Evolutionary conservation across 2,797 vertebrate species (phyloP).

Genomic region (Momotus momota): DNA sequence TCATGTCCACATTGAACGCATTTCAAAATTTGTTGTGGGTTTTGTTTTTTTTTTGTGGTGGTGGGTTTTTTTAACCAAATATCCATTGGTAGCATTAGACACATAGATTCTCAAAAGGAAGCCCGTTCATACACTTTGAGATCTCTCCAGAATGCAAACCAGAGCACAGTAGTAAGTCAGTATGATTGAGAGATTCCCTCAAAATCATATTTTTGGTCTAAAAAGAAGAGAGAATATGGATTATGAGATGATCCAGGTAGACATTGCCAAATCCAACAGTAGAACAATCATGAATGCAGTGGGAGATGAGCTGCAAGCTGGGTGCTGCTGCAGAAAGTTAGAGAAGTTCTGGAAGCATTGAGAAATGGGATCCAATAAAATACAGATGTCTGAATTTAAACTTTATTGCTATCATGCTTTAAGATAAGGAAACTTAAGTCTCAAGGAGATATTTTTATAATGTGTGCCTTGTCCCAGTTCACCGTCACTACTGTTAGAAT

Average conservation of each 20-base stretch:
- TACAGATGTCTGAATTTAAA: background rate
- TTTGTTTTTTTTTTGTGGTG: background rate
- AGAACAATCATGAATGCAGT: background rate
- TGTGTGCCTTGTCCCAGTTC: background rate
- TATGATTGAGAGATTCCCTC: background rate
- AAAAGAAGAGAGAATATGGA: background rate
- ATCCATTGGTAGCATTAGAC: background rate
- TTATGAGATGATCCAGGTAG: background rate
- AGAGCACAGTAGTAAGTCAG: background rate
- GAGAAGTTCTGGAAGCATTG: background rate
- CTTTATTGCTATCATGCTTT: background rate
- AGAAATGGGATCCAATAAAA: background rate
- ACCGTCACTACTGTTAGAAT: background rate
- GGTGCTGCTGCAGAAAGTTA: background rate
- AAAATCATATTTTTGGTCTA: background rate
- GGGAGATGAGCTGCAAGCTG: fast-evolving
- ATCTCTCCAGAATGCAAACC: background rate
- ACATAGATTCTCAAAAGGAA: background rate
- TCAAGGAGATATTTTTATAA: background rate
- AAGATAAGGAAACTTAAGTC: background rate
- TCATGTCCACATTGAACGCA: background rate
- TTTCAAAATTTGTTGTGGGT: background rate
- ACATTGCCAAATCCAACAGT: background rate
- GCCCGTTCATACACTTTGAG: background rate
- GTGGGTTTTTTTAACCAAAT: background rate